A percentile compares a stretch with the other conserved stretches of the same genome.
phyloP scores from a whole-genome alignment of 2,888 invertebrate species.

The Euspilapteryx auroguttella region DNA sequence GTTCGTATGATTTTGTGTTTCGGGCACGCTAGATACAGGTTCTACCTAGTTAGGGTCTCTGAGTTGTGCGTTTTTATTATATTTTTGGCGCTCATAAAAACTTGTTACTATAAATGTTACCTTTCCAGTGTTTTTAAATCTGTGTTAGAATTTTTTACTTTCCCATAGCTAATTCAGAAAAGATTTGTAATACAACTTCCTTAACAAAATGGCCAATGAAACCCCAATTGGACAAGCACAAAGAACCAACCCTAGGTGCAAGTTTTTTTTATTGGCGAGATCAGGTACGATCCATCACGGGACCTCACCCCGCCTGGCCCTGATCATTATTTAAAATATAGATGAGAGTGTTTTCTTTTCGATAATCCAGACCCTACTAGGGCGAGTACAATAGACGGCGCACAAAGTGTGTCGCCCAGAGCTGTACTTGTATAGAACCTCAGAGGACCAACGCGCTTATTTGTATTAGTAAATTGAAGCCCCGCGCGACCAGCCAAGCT shows the following conservation, averaged over 20 bases:
- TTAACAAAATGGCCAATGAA: too few relatives aligned
- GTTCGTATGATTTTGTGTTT: too few relatives aligned
- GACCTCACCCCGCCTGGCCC: conserved; percentile 20
- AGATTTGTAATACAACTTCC: too few relatives aligned
- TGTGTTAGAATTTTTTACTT: too few relatives aligned
- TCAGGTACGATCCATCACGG: conserved; percentile 46
- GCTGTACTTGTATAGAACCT: conserved; percentile 20
- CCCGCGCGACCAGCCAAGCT: conserved; percentile 1
- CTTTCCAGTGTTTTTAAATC: too few relatives aligned
- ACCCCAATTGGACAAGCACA: too few relatives aligned
- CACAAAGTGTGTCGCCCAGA: conserved; percentile 37
- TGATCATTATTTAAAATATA: conserved; percentile 62
- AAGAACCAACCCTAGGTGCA: conserved; percentile 23
- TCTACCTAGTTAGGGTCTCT: too few relatives aligned
- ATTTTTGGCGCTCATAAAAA: too few relatives aligned
- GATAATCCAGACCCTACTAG: conserved; percentile 52
- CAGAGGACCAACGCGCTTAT: conserved; percentile 34
- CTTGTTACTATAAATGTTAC: too few relatives aligned
- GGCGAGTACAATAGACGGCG: conserved; percentile 44
- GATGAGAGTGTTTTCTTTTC: conserved; percentile 61
- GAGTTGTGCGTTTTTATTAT: too few relatives aligned
- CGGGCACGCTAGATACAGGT: too few relatives aligned
- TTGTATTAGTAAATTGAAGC: conserved; percentile 57
- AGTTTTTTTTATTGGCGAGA: conserved; percentile 33
- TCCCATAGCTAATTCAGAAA: too few relatives aligned